These are phyloP conservation scores for Rapana venosa DNA, from an alignment of 2,888 invertebrate genomes.

Conservation along the genomic window DNA sequence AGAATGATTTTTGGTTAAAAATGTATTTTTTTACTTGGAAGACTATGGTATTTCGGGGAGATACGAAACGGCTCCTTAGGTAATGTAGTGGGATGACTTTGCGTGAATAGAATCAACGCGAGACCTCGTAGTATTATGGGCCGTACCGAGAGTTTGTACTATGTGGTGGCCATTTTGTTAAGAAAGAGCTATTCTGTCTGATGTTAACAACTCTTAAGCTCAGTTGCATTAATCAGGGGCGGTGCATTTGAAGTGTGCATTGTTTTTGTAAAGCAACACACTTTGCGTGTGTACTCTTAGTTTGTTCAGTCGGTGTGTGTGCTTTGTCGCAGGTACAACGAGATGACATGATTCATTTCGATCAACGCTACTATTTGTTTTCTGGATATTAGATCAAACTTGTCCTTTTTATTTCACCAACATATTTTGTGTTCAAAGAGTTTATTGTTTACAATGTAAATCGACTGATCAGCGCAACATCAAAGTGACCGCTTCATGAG, in stretches of 20 bases:
- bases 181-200: conserved; percentile 13
- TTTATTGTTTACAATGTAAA: conserved; percentile 25
- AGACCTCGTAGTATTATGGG: conserved; percentile 52
- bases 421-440: background rate
- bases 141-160: conserved; percentile 54
- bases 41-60: no score
- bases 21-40: no score
- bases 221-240: background rate
- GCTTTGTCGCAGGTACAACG: background rate
- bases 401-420: background rate
- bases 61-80: no score
- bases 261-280: background rate
- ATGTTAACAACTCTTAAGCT: conserved; percentile 11
- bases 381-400: conserved; percentile 18
- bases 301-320: background rate
- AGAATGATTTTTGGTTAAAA: no score
- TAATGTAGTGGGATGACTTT: background rate
- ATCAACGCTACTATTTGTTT: conserved; percentile 19
- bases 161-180: conserved; percentile 67
- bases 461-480: background rate
- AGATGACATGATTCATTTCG: conserved; percentile 31
- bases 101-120: conserved; percentile 41
- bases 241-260: background rate
- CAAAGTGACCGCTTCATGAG: conserved; percentile 8
- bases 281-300: background rate